Conservation (phyloP, 2,113 vertebrate species). For the Callipepla squamata region DNA sequence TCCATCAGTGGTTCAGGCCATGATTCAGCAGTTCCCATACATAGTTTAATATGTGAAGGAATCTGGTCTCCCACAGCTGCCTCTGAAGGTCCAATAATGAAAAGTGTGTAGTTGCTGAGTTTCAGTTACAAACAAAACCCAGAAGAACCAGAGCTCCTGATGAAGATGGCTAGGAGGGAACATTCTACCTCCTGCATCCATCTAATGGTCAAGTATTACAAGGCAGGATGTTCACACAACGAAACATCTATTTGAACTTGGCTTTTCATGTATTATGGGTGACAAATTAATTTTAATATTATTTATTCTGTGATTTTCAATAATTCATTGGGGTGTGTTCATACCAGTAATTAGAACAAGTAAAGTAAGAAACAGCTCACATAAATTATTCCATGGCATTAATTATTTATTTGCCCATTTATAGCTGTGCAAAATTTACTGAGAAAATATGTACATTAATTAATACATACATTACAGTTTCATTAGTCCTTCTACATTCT, state of each 20-base stretch:
- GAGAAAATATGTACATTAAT: slow-evolving; percentile 52
- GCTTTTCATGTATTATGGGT: slow-evolving; percentile 7
- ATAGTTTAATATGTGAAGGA: background rate
- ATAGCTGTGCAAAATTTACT: slow-evolving; percentile 50
- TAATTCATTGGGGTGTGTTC: slow-evolving; percentile 48
- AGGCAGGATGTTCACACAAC: background rate
- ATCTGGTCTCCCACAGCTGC: fast-evolving
- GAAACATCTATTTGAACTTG: slow-evolving; percentile 48
- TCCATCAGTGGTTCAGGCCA: too few species aligned
- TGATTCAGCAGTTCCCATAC: too few species aligned
- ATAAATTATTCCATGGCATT: slow-evolving; percentile 53
- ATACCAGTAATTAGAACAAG: slow-evolving; percentile 58
- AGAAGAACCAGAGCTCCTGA: background rate
- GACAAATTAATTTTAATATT: slow-evolving; percentile 59
- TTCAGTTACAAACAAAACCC: background rate
- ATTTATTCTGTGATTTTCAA: slow-evolving; percentile 65
- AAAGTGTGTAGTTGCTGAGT: background rate
- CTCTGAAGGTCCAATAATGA: background rate
- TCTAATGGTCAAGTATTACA: background rate
- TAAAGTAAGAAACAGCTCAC: slow-evolving; percentile 38
- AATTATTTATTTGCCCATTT: slow-evolving; percentile 70
- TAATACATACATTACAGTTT: slow-evolving; percentile 35
- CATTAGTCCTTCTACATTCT: background rate
- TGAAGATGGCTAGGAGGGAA: background rate
- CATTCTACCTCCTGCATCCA: background rate